phyloP scores from a whole-genome alignment of 2,113 vertebrate genomes.

The Melanerpes aurifrons region DNA sequence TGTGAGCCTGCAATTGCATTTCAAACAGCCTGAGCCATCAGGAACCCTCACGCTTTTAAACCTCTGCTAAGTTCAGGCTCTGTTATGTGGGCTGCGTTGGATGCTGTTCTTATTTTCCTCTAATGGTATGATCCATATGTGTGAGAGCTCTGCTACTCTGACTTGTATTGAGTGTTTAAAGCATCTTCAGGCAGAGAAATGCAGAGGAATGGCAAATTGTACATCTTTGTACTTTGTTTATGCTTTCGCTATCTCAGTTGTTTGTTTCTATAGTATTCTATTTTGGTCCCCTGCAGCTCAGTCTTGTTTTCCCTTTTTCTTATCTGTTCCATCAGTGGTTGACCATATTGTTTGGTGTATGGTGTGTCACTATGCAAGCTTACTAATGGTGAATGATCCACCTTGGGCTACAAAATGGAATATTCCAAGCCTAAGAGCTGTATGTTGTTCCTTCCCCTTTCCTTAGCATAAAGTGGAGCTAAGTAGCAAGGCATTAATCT shows the following conservation, averaged over 20 bases:
- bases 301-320: neutral
- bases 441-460: neutral
- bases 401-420: neutral
- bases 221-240: neutral
- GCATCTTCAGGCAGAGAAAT: neutral
- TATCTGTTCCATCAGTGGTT: neutral
- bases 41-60: too few relatives aligned
- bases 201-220: neutral
- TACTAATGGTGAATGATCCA: neutral
- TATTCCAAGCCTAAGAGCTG: neutral
- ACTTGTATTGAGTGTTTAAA: accelerated
- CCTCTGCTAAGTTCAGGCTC: neutral
- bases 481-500: neutral
- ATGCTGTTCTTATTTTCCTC: accelerated
- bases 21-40: neutral
- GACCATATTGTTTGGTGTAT: neutral
- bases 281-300: neutral
- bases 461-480: neutral
- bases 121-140: neutral
- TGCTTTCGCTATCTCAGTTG: neutral
- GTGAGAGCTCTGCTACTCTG: neutral
- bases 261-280: neutral
- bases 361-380: neutral
- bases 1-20: neutral
- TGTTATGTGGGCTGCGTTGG: neutral